phyloP scores from a whole-genome alignment of 2,797 vertebrate genomes.

The Xenops minutus region DNA sequence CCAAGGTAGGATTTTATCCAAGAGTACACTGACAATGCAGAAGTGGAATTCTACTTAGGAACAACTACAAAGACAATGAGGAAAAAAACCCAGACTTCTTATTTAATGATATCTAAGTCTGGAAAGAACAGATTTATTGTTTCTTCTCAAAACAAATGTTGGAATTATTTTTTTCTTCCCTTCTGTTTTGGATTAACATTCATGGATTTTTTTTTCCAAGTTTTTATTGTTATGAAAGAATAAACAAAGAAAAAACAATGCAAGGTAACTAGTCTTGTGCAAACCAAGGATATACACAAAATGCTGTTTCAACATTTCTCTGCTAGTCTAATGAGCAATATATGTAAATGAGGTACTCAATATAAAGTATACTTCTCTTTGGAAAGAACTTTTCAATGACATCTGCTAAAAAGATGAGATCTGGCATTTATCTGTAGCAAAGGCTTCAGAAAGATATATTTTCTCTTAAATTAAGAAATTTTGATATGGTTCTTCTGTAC shows the following conservation, averaged over 20 bases:
- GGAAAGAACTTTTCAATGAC: not conserved
- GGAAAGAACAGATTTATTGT: not conserved
- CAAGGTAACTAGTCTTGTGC: not conserved
- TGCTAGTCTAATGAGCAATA: not conserved
- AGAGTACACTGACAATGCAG: not conserved
- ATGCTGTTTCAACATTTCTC: not conserved
- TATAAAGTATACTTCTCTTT: not conserved
- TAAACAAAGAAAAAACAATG: not conserved
- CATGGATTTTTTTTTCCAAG: not conserved
- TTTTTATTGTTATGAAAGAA: not conserved
- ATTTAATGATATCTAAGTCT: not conserved
- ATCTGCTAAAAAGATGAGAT: constrained; percentile 1
- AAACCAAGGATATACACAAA: not conserved
- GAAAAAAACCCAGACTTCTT: not conserved
- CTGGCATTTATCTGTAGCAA: not conserved
- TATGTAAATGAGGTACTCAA: not conserved
- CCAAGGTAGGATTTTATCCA: not conserved
- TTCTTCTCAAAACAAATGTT: not conserved
- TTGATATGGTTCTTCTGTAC: not conserved
- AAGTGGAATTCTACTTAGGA: not conserved
- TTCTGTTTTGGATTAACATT: not conserved
- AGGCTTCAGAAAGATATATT: constrained; percentile 2
- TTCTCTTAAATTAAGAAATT: constrained; percentile 16
- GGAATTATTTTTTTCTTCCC: not conserved
- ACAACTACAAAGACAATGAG: not conserved